phyloP scores from a whole-genome alignment of 2,797 vertebrate species.

The Sternarchorhynchus goeldii region DNA sequence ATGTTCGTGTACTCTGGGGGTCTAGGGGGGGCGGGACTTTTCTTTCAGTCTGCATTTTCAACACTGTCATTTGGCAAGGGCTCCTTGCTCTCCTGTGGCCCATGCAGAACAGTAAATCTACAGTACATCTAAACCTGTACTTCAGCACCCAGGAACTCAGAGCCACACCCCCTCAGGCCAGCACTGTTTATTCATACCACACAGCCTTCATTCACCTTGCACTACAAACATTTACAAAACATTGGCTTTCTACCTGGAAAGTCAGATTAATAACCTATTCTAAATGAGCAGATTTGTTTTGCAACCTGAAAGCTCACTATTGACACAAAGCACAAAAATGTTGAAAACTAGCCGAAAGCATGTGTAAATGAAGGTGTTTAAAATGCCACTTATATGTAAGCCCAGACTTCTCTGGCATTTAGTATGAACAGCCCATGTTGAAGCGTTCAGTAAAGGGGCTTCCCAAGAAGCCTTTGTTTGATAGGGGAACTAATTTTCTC shows the following conservation, averaged over 20 bases:
- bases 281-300: too few relatives aligned
- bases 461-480: constrained; percentile 7
- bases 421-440: constrained; percentile 12
- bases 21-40: too few relatives aligned
- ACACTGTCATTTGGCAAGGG: constrained; percentile 30
- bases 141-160: not conserved
- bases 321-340: too few relatives aligned
- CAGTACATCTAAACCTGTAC: not conserved
- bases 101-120: constrained; percentile 1
- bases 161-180: not conserved
- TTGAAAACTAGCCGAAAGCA: not conserved
- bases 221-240: too few relatives aligned
- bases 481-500: constrained; percentile 8
- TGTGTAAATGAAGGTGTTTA: not conserved
- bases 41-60: constrained; percentile 38
- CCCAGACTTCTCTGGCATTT: constrained; percentile 12
- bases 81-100: constrained; percentile 11
- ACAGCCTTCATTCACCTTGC: too few relatives aligned
- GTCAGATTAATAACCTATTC: too few relatives aligned
- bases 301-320: too few relatives aligned
- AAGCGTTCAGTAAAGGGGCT: constrained; percentile 1
- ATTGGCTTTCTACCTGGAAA: too few relatives aligned
- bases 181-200: too few relatives aligned
- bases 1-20: constrained; percentile 5
- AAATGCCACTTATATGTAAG: not conserved